phyloP scores from a whole-genome alignment of 1,140 invertebrate species.

The Platyscapa corneri region DNA sequence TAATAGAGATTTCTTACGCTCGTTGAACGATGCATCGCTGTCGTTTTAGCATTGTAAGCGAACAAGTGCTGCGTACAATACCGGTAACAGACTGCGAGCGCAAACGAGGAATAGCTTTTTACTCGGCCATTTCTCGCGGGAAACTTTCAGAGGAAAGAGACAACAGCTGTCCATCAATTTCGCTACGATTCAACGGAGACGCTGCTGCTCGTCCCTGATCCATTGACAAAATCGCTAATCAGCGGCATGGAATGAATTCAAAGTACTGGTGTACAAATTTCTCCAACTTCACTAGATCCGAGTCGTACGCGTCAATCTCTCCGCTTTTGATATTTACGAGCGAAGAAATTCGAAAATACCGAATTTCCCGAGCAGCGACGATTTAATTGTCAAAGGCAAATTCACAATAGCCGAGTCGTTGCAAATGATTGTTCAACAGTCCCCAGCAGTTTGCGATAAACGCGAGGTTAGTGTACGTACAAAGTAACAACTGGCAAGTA shows the following conservation, averaged over 20 bases:
- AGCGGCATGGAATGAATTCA: conserved; percentile 6
- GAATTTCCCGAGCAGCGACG: not conserved
- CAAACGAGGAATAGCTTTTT: not conserved
- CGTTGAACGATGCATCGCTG: not conserved
- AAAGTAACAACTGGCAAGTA: not conserved
- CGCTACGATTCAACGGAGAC: not conserved
- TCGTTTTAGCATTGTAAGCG: not conserved
- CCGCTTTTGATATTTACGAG: not conserved
- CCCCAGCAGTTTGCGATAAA: too few species aligned
- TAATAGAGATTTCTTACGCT: too few species aligned
- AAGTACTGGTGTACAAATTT: not conserved
- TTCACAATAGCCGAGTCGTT: too few species aligned
- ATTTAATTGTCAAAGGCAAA: too few species aligned
- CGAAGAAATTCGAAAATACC: not conserved
- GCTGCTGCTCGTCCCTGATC: not conserved
- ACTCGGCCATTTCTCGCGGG: not conserved
- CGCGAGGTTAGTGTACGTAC: too few species aligned
- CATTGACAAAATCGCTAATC: not conserved
- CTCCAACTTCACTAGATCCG: not conserved
- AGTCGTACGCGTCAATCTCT: not conserved
- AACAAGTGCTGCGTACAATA: not conserved
- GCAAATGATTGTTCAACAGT: too few species aligned
- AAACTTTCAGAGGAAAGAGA: too few species aligned
- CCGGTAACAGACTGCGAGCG: not conserved
- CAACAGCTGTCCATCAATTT: not conserved